Conservation (phyloP, 2,113 vertebrate species). For the Myotis davidii region DNA sequence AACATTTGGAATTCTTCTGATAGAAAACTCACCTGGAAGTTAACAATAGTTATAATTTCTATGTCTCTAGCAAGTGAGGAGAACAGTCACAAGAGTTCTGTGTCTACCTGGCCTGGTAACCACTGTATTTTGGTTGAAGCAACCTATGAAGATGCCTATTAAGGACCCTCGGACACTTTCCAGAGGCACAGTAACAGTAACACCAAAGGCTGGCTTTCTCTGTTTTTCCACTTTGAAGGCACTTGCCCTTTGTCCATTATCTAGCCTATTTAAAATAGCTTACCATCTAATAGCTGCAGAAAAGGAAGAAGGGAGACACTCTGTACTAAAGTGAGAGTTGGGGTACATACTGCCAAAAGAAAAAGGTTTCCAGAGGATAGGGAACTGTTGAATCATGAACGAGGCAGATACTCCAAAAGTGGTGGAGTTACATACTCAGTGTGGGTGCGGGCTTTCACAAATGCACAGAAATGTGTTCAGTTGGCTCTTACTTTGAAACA, state of each 20-base stretch:
- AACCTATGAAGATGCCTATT: background rate
- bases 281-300: background rate
- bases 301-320: background rate
- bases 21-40: background rate
- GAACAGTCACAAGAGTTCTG: background rate
- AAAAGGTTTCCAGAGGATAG: background rate
- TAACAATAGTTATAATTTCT: constrained; percentile 20
- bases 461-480: background rate
- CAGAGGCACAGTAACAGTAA: background rate
- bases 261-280: constrained; percentile 10
- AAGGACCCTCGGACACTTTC: background rate
- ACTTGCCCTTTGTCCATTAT: background rate
- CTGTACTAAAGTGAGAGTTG: background rate
- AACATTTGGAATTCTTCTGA: constrained; percentile 16
- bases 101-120: background rate
- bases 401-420: background rate
- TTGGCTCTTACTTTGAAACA: background rate
- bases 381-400: background rate
- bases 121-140: background rate
- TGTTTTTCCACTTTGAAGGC: background rate
- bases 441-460: background rate
- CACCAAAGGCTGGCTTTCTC: background rate
- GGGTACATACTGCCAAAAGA: background rate
- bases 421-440: background rate
- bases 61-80: background rate